phyloP scores from a whole-genome alignment of 2,888 invertebrate genomes.

The Yponomeuta malinellus region DNA sequence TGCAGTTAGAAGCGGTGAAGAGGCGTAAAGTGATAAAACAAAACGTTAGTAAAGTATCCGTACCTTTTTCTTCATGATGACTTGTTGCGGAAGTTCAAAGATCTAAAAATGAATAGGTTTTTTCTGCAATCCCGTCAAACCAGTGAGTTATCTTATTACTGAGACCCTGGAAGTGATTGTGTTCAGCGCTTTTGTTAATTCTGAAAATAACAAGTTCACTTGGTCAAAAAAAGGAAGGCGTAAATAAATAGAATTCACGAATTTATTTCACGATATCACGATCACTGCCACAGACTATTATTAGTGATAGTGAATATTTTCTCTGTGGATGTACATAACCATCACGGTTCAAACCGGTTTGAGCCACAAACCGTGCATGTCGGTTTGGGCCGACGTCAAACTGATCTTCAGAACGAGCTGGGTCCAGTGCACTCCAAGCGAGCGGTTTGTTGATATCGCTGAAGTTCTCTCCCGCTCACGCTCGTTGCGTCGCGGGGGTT shows the following conservation, averaged over 20 bases:
- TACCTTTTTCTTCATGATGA: conserved; percentile 69
- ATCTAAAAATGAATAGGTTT: conserved; percentile 6
- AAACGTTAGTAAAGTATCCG: conserved; percentile 19
- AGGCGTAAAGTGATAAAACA: background rate
- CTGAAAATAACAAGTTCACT: background rate
- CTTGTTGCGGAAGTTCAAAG: conserved; percentile 28
- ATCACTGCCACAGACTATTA: background rate
- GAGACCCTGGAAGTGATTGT: background rate
- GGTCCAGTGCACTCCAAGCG: too few species aligned
- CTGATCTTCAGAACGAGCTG: too few species aligned
- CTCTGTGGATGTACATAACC: too few species aligned
- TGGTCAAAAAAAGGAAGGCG: background rate
- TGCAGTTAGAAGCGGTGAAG: background rate
- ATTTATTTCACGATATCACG: background rate
- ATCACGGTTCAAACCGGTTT: too few species aligned
- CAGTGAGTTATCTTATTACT: background rate
- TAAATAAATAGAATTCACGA: background rate
- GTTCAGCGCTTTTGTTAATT: background rate
- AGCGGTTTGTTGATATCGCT: too few species aligned
- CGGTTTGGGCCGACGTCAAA: too few species aligned
- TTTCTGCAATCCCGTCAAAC: background rate
- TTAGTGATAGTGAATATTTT: too few species aligned
- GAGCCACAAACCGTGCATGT: too few species aligned
- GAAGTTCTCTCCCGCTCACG: too few species aligned
- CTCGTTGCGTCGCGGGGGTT: too few species aligned